A percentile compares a stretch with the other conserved stretches of the same genome.
These are phyloP conservation scores for Cariama cristata DNA, from an alignment of 2,113 vertebrate genomes.

Conservation along the genomic window DNA sequence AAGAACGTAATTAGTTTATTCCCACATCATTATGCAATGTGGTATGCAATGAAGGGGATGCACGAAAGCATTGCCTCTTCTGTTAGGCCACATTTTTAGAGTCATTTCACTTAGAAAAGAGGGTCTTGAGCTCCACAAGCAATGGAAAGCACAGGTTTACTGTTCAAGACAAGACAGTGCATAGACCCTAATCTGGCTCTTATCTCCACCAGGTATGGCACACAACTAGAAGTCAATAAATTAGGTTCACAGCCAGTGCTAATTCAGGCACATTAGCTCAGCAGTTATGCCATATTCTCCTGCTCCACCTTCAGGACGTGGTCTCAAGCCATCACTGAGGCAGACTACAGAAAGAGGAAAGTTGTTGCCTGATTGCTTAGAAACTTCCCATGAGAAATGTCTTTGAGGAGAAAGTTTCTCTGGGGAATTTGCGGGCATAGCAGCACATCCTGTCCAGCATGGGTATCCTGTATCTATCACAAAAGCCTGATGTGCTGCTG, in stretches of 20 bases:
- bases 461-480: background rate
- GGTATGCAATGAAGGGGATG: background rate
- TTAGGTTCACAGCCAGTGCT: fast-evolving
- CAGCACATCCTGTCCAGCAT: background rate
- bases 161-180: background rate
- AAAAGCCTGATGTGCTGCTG: background rate
- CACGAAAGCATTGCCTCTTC: background rate
- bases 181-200: background rate
- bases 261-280: background rate
- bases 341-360: background rate
- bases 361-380: background rate
- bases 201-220: background rate
- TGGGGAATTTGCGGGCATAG: background rate
- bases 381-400: background rate
- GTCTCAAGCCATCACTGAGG: background rate
- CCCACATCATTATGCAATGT: background rate
- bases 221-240: background rate
- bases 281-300: background rate
- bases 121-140: background rate
- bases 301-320: background rate
- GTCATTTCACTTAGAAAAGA: background rate
- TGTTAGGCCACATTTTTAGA: background rate
- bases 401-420: background rate
- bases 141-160: background rate
- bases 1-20: background rate